Percentiles rank a stretch among this genome's conserved stretches.
phyloP scores from a whole-genome alignment of 1,140 invertebrate species.

The Heliothis subflexa region DNA sequence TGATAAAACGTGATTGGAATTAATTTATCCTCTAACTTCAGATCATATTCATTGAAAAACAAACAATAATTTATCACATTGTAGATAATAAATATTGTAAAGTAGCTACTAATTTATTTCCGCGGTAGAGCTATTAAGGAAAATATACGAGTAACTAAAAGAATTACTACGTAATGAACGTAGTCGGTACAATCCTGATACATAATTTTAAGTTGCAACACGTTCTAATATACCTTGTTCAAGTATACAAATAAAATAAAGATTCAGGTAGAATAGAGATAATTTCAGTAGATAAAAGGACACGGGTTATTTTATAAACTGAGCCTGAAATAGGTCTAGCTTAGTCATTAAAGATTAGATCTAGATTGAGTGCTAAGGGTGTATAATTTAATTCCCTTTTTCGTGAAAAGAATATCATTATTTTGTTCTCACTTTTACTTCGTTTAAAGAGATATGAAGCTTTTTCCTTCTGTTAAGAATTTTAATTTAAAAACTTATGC shows the following conservation, averaged over 20 bases:
- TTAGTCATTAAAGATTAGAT: slow-evolving; percentile 24
- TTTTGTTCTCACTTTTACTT: neutral
- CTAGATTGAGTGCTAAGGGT: slow-evolving; percentile 12
- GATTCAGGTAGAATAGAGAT: slow-evolving; percentile 5
- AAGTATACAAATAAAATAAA: neutral
- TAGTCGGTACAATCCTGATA: too few species aligned
- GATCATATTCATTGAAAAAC: too few species aligned
- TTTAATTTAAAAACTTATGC: too few species aligned
- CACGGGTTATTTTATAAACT: slow-evolving; percentile 20
- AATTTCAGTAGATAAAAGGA: slow-evolving; percentile 20
- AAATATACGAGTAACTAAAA: too few species aligned
- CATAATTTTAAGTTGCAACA: slow-evolving; percentile 11
- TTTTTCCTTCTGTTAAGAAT: neutral
- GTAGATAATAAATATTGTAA: too few species aligned
- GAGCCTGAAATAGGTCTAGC: slow-evolving; percentile 5
- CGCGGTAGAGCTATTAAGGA: too few species aligned
- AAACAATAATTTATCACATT: too few species aligned
- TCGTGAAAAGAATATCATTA: neutral
- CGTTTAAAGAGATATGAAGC: too few species aligned
- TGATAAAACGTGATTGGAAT: too few species aligned
- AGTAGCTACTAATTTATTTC: too few species aligned
- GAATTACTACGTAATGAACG: too few species aligned
- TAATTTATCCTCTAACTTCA: too few species aligned
- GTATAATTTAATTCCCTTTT: slow-evolving; percentile 13
- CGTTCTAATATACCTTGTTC: neutral